Evolutionary conservation across 2,888 invertebrate genomes (phyloP).

Genomic region (Agriopis marginaria): DNA sequence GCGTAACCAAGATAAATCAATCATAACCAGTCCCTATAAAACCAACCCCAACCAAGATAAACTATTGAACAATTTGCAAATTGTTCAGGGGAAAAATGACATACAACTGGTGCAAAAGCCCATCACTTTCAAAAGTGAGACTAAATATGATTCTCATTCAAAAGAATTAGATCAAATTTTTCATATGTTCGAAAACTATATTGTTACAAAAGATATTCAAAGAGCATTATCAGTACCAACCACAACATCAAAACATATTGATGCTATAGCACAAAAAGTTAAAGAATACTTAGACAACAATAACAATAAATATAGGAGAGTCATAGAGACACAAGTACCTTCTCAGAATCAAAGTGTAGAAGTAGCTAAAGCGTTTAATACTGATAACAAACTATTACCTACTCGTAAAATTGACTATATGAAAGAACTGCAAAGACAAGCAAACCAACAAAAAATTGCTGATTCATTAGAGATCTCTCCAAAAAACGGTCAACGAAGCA

Average conservation of each 20-base stretch:
- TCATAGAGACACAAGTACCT: neutral
- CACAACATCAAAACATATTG: neutral
- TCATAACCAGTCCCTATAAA: no score
- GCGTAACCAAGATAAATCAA: neutral
- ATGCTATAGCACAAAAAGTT: conserved; percentile 7
- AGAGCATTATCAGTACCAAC: neutral
- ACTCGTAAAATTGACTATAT: conserved; percentile 3
- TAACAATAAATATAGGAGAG: conserved; percentile 2
- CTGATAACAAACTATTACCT: neutral
- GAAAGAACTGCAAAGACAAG: conserved; percentile 5
- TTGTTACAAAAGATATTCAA: conserved; percentile 1
- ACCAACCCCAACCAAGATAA: neutral
- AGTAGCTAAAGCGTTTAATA: neutral
- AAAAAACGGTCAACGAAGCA: neutral
- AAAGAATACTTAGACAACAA: conserved; percentile 16
- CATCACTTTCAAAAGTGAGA: neutral
- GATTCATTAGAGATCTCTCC: neutral
- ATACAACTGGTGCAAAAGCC: neutral
- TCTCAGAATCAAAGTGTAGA: neutral
- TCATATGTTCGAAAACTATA: conserved; percentile 5
- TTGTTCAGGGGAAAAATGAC: neutral
- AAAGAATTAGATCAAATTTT: conserved; percentile 10
- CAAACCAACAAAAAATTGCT: conserved; percentile 3
- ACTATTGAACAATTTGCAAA: neutral
- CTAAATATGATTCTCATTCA: neutral